A percentile compares a stretch with the other conserved stretches of the same genome.
phyloP scores from a whole-genome alignment of 2,888 invertebrate species.

The Drosophila hamatofila region DNA sequence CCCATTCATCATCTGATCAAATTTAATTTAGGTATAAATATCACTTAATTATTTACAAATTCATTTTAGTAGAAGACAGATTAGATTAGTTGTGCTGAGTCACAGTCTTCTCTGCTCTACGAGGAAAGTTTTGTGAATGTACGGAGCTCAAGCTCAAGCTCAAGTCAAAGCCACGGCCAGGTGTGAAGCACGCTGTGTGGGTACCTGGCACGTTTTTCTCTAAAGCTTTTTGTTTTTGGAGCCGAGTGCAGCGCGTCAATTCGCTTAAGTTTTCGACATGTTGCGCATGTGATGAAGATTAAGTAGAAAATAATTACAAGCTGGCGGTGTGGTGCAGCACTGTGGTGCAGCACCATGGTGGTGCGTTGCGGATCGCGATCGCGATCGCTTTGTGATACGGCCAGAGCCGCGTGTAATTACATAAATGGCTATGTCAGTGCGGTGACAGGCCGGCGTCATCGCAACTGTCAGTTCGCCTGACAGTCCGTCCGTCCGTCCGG shows the following conservation, averaged over 20 bases:
- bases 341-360: constrained; percentile 11
- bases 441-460: constrained; percentile 77
- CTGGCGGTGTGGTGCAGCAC: constrained; percentile 23
- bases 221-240: background rate
- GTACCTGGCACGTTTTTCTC: constrained; percentile 7
- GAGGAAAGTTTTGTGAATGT: background rate
- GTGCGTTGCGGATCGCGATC: constrained; percentile 37
- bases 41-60: constrained; percentile 8
- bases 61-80: background rate
- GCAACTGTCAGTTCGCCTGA: constrained; percentile 50
- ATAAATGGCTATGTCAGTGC: constrained; percentile 77
- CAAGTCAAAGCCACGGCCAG: constrained; percentile 17
- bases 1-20: background rate
- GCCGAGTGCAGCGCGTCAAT: constrained; percentile 62
- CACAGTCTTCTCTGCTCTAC: background rate
- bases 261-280: constrained; percentile 81
- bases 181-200: constrained; percentile 47
- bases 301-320: constrained; percentile 82
- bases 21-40: background rate
- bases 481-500: constrained; percentile 1
- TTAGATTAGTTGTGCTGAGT: background rate
- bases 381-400: constrained; percentile 66
- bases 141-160: background rate
- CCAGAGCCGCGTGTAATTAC: constrained; percentile 66
- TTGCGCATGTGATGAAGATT: constrained; percentile 81